Evolutionary conservation across 1,140 invertebrate genomes (phyloP), one percentile per base, ranked within the genome.

Genomic region (Cydia amplana): DNA sequence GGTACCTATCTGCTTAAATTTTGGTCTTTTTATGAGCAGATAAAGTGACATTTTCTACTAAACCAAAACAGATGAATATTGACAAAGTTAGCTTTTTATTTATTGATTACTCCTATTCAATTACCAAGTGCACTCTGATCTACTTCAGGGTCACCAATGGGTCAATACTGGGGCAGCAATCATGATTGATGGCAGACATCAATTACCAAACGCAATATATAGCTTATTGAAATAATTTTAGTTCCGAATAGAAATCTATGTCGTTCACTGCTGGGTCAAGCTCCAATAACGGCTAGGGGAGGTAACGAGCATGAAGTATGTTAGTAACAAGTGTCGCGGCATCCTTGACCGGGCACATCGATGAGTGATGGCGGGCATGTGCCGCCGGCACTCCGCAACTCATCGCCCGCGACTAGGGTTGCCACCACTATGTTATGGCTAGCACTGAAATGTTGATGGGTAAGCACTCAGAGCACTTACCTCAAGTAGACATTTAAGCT

Each of bases 291-390:
- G 36, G 36, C 36, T 70, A 36, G 65, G 28, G 65, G 65, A 10
- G 32, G 65, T 70, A 70, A 70, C 36, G 65, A 40, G 7, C 28
- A 70, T 51, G 49, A 51, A 51, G 23, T 67, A 67, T 36, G 64
- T 32, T 36, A 20, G 65, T 70, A 70, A 70, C 84, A 84, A 86
- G 84, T 88, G 85, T 88, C 85, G 84, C 79, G 73, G 83, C 85
- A 89, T 90, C 89, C 87, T 91, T 86, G 84, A 87, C 83, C 82
- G 84, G 74, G 80, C 85, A 80, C 74, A 91, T 90, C 89, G 90
- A 91, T 92, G 91, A 92, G 77, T 89, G 89, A 92, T 92, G 80
- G 89, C 80, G 32, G 78, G 78, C 91, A 88, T 83, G 82, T 91
- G 89, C 82, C 81, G 83, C 81, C 81, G 82, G 81, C 86, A 85